phyloP scores from a whole-genome alignment of 2,888 invertebrate species.

The Pristionchus arcanus region DNA sequence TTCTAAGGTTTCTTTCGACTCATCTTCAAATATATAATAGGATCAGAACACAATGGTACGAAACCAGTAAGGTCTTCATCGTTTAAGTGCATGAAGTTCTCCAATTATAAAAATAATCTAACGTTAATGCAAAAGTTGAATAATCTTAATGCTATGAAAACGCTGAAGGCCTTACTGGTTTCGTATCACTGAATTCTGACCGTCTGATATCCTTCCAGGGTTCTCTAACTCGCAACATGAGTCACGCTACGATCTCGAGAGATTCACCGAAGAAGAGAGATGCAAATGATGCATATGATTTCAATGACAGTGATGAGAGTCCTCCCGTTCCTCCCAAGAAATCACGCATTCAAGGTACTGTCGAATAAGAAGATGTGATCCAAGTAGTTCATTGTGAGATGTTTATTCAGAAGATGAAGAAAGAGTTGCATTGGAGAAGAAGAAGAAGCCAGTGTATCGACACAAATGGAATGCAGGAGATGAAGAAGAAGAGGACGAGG shows the following conservation, averaged over 20 bases:
- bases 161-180: too few species aligned
- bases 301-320: constrained; percentile 54
- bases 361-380: background rate
- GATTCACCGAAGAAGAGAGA: constrained; percentile 40
- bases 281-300: constrained; percentile 49
- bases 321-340: constrained; percentile 29
- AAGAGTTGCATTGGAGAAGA: background rate
- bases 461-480: constrained; percentile 65
- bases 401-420: background rate
- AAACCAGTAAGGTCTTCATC: too few species aligned
- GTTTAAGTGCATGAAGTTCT: too few species aligned
- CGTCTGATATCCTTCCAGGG: background rate
- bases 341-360: constrained; percentile 10
- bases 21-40: too few species aligned
- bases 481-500: constrained; percentile 63
- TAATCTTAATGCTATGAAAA: too few species aligned
- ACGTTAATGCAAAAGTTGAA: too few species aligned
- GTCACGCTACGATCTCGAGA: background rate
- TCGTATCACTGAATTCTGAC: too few species aligned
- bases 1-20: too few species aligned
- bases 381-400: background rate
- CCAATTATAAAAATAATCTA: too few species aligned
- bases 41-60: too few species aligned
- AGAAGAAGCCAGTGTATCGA: constrained; percentile 63
- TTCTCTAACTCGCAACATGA: constrained; percentile 41